Conservation (phyloP, 2,797 vertebrate genomes). For the Rhynchonycteris naso region DNA sequence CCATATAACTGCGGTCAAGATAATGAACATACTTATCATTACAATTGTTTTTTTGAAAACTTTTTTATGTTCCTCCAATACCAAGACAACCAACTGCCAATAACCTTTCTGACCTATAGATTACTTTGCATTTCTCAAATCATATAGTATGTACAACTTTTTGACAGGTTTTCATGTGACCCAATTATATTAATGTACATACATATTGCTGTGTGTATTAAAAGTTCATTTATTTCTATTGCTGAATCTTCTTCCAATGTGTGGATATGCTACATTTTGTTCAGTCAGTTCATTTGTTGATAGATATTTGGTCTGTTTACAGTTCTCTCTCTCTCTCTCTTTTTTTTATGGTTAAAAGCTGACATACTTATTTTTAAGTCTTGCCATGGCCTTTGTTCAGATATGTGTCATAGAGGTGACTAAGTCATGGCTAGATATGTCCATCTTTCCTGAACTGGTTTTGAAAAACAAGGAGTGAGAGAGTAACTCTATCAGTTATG, state of each 20-base stretch:
- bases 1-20: background rate
- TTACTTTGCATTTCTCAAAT: background rate
- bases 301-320: background rate
- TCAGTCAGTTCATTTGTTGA: background rate
- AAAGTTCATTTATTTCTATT: background rate
- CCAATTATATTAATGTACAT: background rate
- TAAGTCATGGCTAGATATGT: background rate
- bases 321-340: background rate
- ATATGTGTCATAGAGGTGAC: background rate
- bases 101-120: background rate
- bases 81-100: background rate
- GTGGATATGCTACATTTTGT: background rate
- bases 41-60: background rate
- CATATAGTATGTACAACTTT: background rate
- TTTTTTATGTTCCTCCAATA: background rate
- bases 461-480: background rate
- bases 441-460: background rate
- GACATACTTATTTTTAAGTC: constrained; percentile 34
- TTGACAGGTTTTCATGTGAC: background rate
- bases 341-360: background rate
- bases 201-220: background rate
- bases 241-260: background rate
- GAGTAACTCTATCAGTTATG: constrained; percentile 39
- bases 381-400: background rate
- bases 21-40: background rate